Evolutionary conservation across 2,113 vertebrate species (phyloP).

Genomic region (Aptenodytes forsteri): DNA sequence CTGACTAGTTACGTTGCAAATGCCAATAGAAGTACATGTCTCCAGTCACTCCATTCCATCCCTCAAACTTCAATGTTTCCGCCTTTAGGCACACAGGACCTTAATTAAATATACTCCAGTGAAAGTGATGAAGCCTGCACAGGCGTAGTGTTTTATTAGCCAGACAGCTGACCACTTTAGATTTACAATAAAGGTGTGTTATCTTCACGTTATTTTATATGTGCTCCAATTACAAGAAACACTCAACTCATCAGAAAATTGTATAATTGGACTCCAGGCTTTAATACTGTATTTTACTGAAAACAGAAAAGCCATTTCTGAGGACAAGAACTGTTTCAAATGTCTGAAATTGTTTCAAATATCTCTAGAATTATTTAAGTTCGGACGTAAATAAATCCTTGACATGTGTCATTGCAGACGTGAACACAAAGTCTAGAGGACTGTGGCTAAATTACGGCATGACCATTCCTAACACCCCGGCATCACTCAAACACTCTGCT

Average conservation of each 20-base stretch:
- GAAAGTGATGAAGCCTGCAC: not conserved
- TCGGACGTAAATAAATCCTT: not conserved
- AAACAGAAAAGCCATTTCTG: not conserved
- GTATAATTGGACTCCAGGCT: not conserved
- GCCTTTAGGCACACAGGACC: not conserved
- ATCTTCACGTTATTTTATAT: not conserved
- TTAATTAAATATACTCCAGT: not conserved
- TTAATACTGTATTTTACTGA: not conserved
- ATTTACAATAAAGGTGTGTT: not conserved
- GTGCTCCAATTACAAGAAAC: not conserved
- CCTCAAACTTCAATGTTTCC: not conserved
- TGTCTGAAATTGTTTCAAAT: not conserved
- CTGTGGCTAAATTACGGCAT: not conserved
- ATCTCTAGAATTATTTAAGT: not conserved
- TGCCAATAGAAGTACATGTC: not conserved
- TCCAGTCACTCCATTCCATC: not conserved
- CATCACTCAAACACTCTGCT: not conserved
- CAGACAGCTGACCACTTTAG: not conserved
- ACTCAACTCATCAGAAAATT: not conserved
- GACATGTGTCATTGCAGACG: not conserved
- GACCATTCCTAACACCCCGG: not conserved
- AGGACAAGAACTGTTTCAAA: not conserved
- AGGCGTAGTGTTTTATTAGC: not conserved
- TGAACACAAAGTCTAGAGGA: not conserved
- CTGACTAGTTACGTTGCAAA: not conserved